A percentile compares a stretch with the other conserved stretches of the same genome.
These are phyloP conservation scores for Pangasius sanitwongsei DNA, from an alignment of 2,797 vertebrate genomes.

Conservation along the genomic window DNA sequence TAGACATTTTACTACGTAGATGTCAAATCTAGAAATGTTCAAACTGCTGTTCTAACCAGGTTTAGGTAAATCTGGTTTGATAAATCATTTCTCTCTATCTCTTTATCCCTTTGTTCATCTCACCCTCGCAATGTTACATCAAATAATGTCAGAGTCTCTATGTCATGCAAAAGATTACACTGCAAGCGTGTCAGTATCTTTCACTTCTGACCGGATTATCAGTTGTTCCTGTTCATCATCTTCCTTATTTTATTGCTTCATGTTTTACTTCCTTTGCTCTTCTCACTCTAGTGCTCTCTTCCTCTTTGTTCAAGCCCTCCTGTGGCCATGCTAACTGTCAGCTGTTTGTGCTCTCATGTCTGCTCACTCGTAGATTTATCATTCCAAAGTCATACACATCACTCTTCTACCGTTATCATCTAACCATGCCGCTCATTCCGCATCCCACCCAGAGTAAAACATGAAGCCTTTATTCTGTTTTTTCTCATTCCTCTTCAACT, in stretches of 20 bases:
- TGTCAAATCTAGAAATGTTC: neutral
- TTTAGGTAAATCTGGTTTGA: neutral
- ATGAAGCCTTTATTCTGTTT: neutral
- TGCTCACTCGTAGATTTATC: neutral
- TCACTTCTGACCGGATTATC: slow-evolving; percentile 10
- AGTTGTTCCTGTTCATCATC: slow-evolving; percentile 27
- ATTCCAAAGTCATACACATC: neutral
- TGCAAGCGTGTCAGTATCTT: neutral
- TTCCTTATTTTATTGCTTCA: slow-evolving; percentile 18
- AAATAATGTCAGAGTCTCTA: neutral
- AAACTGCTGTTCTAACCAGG: neutral
- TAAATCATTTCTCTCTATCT: neutral
- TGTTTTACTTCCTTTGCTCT: slow-evolving; percentile 12
- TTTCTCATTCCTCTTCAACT: neutral
- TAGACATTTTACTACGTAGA: neutral
- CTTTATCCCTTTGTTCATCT: neutral
- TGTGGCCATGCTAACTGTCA: neutral
- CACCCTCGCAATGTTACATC: neutral
- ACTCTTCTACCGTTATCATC: neutral
- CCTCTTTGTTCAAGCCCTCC: neutral
- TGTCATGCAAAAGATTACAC: neutral
- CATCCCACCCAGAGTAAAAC: neutral
- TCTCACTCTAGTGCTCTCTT: neutral
- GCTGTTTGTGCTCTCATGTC: neutral
- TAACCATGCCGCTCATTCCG: neutral